Conservation (phyloP, 2,888 invertebrate species). For the Pseudococcus viburni region DNA sequence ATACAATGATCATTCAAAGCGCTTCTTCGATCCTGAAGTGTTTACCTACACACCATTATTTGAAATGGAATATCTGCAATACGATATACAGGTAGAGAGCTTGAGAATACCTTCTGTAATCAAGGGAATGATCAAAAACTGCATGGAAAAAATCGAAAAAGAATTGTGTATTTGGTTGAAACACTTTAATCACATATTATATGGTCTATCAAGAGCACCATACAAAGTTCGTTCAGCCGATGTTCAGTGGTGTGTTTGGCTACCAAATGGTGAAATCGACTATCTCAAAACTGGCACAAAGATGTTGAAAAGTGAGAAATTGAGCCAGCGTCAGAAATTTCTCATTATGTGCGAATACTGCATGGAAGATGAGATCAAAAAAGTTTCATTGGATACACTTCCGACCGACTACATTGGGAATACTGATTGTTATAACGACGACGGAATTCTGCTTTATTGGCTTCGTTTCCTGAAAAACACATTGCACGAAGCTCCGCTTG, state of each 20-base stretch:
- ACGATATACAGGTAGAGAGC: no score
- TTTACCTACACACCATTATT: no score
- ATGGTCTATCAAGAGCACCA: neutral
- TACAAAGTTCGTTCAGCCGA: neutral
- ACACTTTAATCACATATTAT: no score
- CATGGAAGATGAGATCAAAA: neutral
- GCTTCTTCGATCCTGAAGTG: no score
- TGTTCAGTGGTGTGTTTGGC: neutral
- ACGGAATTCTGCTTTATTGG: neutral
- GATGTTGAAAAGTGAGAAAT: neutral
- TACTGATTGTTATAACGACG: neutral
- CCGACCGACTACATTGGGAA: neutral
- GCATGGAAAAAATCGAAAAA: no score
- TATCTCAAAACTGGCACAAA: neutral
- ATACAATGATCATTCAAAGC: no score
- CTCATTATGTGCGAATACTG: neutral
- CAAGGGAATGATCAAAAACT: no score
- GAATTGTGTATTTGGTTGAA: no score
- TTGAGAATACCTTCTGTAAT: no score
- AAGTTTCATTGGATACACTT: neutral
- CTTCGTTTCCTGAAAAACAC: neutral
- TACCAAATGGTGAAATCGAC: neutral
- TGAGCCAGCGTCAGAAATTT: neutral
- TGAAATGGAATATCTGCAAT: no score
- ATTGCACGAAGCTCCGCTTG: neutral